These are phyloP conservation scores for Lepus timidus DNA, from an alignment of 2,113 vertebrate genomes.

Conservation along the genomic window DNA sequence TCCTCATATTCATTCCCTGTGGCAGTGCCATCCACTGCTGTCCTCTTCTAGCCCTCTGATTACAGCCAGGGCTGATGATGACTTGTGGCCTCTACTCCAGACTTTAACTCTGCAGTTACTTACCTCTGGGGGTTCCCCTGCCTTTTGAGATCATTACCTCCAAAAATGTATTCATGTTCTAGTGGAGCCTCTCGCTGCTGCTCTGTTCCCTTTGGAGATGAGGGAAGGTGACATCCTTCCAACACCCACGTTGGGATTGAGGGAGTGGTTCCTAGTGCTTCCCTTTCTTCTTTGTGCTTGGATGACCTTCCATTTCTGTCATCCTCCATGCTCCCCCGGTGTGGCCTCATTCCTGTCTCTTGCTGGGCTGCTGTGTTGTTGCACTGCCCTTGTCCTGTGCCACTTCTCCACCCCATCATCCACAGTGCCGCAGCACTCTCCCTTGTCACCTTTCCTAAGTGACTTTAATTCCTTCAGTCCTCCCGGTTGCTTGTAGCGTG, in stretches of 20 bases:
- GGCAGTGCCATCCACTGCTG: background rate
- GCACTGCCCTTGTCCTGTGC: background rate
- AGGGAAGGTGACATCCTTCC: background rate
- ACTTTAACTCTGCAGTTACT: background rate
- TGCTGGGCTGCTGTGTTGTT: background rate
- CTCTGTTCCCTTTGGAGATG: background rate
- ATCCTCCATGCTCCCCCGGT: background rate
- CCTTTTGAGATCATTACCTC: background rate
- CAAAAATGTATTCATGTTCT: background rate
- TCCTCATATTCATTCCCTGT: background rate
- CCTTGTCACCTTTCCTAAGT: background rate
- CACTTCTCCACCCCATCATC: background rate
- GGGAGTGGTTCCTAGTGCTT: background rate
- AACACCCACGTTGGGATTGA: background rate
- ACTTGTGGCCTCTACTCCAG: background rate
- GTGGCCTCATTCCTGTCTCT: background rate
- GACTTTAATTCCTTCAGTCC: background rate
- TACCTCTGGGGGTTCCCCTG: background rate
- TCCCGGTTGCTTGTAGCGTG: background rate
- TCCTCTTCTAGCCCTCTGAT: background rate
- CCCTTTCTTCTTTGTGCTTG: background rate
- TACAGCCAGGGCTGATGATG: background rate
- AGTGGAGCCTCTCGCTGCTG: background rate
- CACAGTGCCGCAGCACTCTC: background rate
- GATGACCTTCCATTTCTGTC: background rate